Percentiles rank a stretch among this genome's conserved stretches.
Evolutionary conservation across 2,797 vertebrate genomes (phyloP).

Genomic region (Danio tinwini): DNA sequence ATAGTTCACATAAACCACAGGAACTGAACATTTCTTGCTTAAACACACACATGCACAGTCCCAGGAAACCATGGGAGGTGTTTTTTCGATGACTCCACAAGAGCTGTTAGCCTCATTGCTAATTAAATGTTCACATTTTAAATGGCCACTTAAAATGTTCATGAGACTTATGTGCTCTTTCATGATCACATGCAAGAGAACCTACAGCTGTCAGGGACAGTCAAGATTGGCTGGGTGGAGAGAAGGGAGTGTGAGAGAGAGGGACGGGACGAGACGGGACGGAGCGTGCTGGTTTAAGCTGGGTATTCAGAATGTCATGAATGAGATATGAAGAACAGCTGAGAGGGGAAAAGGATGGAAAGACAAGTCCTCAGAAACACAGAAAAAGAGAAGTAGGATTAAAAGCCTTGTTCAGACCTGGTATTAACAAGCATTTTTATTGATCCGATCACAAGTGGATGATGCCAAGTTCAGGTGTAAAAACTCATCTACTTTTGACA

Average conservation of each 20-base stretch:
- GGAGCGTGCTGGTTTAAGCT: constrained; percentile 27
- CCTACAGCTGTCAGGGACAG: constrained; percentile 57
- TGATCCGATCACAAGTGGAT: too few relatives aligned
- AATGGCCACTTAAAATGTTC: constrained; percentile 47
- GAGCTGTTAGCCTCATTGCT: constrained; percentile 11
- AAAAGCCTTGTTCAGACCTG: too few relatives aligned
- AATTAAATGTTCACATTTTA: constrained; percentile 39
- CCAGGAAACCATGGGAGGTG: not conserved
- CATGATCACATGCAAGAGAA: constrained; percentile 40
- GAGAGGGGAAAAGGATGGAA: constrained; percentile 14
- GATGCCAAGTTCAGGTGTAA: too few relatives aligned
- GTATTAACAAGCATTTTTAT: too few relatives aligned
- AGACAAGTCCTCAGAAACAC: constrained; percentile 3
- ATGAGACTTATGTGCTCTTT: constrained; percentile 53
- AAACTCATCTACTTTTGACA: too few relatives aligned
- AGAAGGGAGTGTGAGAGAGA: constrained; percentile 17
- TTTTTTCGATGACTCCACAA: constrained; percentile 28
- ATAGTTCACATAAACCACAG: too few relatives aligned
- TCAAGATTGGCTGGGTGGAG: constrained; percentile 51
- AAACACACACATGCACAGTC: not conserved
- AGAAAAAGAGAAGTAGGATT: not conserved
- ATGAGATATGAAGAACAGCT: constrained; percentile 61
- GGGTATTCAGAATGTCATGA: constrained; percentile 48
- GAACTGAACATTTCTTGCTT: too few relatives aligned
- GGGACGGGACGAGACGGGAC: constrained; percentile 1